A percentile compares a stretch with the other conserved stretches of the same genome.
Conservation (phyloP, 2,113 vertebrate genomes). For the Vulpes lagopus region DNA sequence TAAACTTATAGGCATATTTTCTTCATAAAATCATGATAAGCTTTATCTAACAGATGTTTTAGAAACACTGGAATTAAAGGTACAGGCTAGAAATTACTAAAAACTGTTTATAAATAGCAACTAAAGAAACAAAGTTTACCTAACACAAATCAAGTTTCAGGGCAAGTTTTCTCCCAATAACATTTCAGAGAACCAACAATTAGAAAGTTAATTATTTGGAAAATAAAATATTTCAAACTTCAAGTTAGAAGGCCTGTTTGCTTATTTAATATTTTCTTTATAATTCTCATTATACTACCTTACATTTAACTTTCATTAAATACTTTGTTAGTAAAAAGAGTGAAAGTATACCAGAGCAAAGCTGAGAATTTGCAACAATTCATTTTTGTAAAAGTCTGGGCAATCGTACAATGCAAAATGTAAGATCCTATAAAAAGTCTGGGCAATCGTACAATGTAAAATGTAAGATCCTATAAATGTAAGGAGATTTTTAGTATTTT, state of each 20-base stretch:
- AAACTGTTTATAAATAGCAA: slow-evolving; percentile 7
- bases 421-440: background rate
- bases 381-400: background rate
- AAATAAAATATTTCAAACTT: slow-evolving; percentile 51
- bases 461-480: background rate
- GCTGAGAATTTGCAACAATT: background rate
- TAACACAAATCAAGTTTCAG: background rate
- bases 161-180: background rate
- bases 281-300: background rate
- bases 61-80: slow-evolving; percentile 40
- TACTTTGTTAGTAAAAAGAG: background rate
- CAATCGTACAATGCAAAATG: background rate
- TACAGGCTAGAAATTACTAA: slow-evolving; percentile 45
- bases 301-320: background rate
- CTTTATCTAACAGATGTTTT: background rate
- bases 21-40: slow-evolving; percentile 23
- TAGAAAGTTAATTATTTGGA: background rate
- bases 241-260: background rate
- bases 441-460: too few species aligned
- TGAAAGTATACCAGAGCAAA: background rate
- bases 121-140: slow-evolving; percentile 43
- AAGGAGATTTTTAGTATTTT: background rate
- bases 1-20: background rate
- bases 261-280: background rate
- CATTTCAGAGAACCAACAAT: slow-evolving; percentile 38